Evolutionary conservation across 1,140 invertebrate genomes (phyloP), one percentile per base, ranked within the genome.

Genomic region (Monochamus saltuarius): DNA sequence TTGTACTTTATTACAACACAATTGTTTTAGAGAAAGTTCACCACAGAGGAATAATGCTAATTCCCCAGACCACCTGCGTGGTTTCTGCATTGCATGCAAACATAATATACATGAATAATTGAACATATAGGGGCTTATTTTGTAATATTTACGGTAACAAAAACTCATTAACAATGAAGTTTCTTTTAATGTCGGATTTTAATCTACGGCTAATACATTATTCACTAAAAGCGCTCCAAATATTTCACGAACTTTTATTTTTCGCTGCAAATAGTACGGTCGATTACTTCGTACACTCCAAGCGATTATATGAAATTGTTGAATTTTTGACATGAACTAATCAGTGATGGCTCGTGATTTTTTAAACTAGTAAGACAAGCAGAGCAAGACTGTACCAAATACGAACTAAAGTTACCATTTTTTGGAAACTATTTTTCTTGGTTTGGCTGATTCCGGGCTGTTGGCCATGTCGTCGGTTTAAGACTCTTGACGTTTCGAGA

Each of bases 81-180:
- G 49, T 51, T 38, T 49, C 49, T 36, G 49, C 35, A 36, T 51
- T 14, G 49, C 49, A 51, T 51, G 49, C 11, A 14, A 35, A 51
- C 49, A 35, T 51, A 51, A 51, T 51, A 36, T 51, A 36, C 49
- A 51, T 51, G 49, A 51, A 51, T 51, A 51, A 51, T 51, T 51
- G 49, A 51, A 38, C n/a, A 35, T 51, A 51, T 51, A 36, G 34
- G 35, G 34, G 49, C 34, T 36, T 51, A 51, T 51, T 51, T 51
- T 36, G 49, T 51, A 51, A 51, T 51, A 51, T 51, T 36, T 51
- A 51, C 49, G 49, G 1, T 36, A 51, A 36, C 35, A 51, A 51
- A 51, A 51, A 51, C 49, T 51, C 49, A 51, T 51, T 51, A 51
- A 36, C 16, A 36, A 36, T 16, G 35, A 51, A 51, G 49, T 51